A percentile compares a stretch with the other conserved stretches of the same genome.
Evolutionary conservation across 2,113 vertebrate species (phyloP).

Genomic region (Spilogale gracilis): DNA sequence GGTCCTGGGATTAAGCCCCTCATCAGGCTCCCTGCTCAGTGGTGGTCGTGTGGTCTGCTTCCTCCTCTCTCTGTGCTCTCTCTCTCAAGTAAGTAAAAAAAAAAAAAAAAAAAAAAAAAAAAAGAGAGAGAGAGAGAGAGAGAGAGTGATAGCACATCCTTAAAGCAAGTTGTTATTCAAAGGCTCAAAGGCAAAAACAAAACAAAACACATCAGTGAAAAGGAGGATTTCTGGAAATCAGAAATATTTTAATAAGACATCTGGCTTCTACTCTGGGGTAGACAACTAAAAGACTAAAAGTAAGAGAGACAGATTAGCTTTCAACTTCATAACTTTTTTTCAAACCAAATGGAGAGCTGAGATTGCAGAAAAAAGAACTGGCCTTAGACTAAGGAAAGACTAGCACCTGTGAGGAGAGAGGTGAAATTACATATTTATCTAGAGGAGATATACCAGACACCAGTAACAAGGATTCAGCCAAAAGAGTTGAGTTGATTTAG

Average conservation of each 20-base stretch:
- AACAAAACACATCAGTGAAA: not conserved
- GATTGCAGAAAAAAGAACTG: not conserved
- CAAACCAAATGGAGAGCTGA: not conserved
- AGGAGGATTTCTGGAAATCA: not conserved
- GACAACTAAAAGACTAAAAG: not conserved
- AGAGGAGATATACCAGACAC: not conserved
- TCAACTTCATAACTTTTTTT: not conserved
- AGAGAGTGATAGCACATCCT: not conserved
- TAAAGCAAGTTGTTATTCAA: not conserved
- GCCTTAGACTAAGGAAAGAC: not conserved
- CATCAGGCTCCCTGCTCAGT: too few species aligned
- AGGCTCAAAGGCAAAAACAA: not conserved
- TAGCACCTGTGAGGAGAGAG: not conserved
- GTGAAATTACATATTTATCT: not conserved
- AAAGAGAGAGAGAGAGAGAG: too few species aligned
- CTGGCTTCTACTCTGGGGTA: not conserved
- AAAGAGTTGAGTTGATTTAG: not conserved
- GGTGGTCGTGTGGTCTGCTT: too few species aligned
- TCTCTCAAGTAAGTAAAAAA: too few species aligned
- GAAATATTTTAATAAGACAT: not conserved
- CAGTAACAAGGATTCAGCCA: not conserved
- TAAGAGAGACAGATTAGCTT: not conserved
- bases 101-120: too few species aligned
- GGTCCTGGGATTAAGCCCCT: too few species aligned
- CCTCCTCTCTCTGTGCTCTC: too few species aligned